Evolutionary conservation across 2,113 vertebrate genomes (phyloP), one percentile per base, ranked within the genome.

Genomic region (Caloenas nicobarica): DNA sequence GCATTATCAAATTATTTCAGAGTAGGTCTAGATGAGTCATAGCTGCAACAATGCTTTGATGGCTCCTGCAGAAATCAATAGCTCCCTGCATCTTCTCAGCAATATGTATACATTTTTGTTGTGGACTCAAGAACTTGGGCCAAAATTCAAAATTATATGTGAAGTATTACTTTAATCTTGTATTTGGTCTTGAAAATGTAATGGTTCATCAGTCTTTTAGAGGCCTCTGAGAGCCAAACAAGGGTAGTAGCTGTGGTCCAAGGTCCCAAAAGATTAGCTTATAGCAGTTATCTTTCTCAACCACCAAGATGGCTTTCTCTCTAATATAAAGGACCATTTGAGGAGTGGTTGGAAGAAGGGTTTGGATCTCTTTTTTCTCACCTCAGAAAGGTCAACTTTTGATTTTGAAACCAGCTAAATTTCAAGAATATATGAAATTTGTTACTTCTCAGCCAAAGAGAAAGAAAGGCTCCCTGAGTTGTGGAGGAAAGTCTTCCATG

Each of bases 11-110:
- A 93, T 91, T 40, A 86, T 86, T 84, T 86, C n/a, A 79, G 14
- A 60, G 33, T 38, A 81, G 70, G 38, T 81, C 72, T 83, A 81
- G 46, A 28, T 92, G 89, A 90, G 83, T 92, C 91, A 92, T 28
- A 70, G 25, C 34, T 86, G 51, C 58, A 93, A 21, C 14, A 73
- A 69, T 60, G 29, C 48, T 36, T 31, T 71, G 46, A 78, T 70
- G 56, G 92, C 17, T 83, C 36, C 6, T 14, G 48, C 19, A 90
- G 69, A 91, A 91, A 93, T 96, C 83, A 84, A 84, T 71, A 92
- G 24, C 8, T 58, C 23, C 46, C 42, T 71, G 9, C 16, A 58
- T 79, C 44, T 84, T 13, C 34, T 73, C 31, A 88, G 61, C 23
- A 88, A 54, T 84, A 14, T 74, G 16, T 44, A 81, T 46, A 71